phyloP scores from a whole-genome alignment of 2,113 vertebrate genomes.

The Mobula hypostoma region DNA sequence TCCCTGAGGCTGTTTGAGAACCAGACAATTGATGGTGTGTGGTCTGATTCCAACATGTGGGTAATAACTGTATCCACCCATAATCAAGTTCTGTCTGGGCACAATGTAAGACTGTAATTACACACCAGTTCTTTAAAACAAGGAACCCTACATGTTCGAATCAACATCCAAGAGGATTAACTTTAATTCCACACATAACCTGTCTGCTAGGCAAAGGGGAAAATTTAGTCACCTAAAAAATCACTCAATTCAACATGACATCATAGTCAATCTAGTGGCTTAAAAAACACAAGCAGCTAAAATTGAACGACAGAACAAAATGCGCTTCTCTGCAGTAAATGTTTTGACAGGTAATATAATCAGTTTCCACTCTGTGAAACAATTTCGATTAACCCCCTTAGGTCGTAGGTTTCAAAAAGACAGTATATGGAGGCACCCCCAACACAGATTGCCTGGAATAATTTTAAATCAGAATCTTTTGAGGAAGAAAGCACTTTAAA shows the following conservation, averaged over 20 bases:
- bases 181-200: neutral
- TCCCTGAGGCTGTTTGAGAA: no score
- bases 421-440: neutral
- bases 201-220: neutral
- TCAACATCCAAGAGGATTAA: neutral
- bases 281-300: neutral
- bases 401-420: neutral
- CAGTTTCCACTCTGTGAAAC: constrained; percentile 12
- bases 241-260: neutral
- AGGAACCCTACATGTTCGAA: neutral
- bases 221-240: neutral
- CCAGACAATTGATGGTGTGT: no score
- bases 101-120: no score
- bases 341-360: neutral
- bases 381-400: neutral
- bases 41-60: no score
- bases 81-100: no score
- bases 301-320: neutral
- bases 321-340: neutral
- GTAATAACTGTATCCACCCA: no score
- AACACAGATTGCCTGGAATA: neutral
- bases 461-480: neutral
- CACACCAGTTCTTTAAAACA: no score
- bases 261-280: neutral
- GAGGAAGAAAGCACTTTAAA: neutral